Conservation (phyloP, 2,888 invertebrate species). For the Halictus ligatus region DNA sequence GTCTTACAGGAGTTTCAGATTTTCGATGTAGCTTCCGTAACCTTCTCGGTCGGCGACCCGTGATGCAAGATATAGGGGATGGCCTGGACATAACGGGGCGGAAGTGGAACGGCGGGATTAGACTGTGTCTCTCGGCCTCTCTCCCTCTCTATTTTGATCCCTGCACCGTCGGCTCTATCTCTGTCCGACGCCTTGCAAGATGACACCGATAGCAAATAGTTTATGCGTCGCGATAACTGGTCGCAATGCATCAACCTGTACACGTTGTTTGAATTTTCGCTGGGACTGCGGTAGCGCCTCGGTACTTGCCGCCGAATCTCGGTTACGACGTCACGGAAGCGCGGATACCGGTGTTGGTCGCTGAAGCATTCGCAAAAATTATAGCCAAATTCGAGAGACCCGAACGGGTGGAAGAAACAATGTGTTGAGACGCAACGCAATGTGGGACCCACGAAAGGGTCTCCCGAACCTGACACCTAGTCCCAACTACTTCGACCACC, state of each 20-base stretch:
- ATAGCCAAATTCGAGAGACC: no score
- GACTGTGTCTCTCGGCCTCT: slow-evolving; percentile 15
- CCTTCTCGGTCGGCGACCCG: slow-evolving; percentile 50
- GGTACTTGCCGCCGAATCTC: neutral
- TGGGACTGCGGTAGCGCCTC: neutral
- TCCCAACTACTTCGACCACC: no score
- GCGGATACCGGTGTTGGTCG: no score
- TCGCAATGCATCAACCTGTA: slow-evolving; percentile 4
- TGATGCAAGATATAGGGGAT: slow-evolving; percentile 47
- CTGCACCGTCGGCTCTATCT: neutral
- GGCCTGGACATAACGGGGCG: slow-evolving; percentile 40
- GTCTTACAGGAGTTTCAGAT: slow-evolving; percentile 15
- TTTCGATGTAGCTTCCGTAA: slow-evolving; percentile 42
- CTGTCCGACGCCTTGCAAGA: slow-evolving; percentile 11
- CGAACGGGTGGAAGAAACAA: no score
- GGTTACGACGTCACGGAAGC: neutral
- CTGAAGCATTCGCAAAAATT: neutral
- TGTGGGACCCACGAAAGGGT: no score
- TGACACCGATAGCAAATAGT: slow-evolving; percentile 46
- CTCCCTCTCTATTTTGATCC: neutral
- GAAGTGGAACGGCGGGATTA: slow-evolving; percentile 43
- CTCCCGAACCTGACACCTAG: no score
- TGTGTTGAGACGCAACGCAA: no score
- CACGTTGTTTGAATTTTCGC: slow-evolving; percentile 32
- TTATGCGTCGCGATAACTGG: slow-evolving; percentile 54